These are phyloP conservation scores for Pseudomyrmex pallidus DNA, from an alignment of 1,140 invertebrate species.

Conservation along the genomic window DNA sequence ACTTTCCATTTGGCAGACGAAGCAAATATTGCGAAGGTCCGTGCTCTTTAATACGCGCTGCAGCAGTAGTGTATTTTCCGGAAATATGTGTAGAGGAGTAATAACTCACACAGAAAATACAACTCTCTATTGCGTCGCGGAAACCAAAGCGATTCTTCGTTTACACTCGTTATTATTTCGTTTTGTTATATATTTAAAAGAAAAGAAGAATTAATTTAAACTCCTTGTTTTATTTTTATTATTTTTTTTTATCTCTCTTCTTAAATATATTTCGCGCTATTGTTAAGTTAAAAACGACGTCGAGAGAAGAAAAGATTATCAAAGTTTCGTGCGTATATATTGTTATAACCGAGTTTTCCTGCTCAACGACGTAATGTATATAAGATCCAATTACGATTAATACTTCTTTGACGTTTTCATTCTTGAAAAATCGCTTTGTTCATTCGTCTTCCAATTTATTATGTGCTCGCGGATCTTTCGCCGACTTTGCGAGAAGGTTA, in stretches of 20 bases:
- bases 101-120: neutral
- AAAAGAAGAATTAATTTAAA: no score
- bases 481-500: neutral
- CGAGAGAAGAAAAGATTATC: no score
- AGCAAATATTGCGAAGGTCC: constrained; percentile 34
- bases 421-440: constrained; percentile 43
- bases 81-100: constrained; percentile 3
- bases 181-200: no score
- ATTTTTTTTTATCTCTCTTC: neutral
- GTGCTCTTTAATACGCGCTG: constrained; percentile 1
- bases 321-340: no score
- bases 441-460: constrained; percentile 44
- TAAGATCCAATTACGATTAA: constrained; percentile 21
- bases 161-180: no score
- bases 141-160: no score
- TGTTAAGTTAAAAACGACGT: no score
- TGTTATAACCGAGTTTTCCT: no score
- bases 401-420: constrained; percentile 42
- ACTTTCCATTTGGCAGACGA: constrained; percentile 27
- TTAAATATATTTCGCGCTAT: neutral
- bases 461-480: constrained; percentile 2
- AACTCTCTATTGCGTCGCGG: no score
- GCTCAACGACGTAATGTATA: no score
- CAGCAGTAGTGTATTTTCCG: constrained; percentile 23
- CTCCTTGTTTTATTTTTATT: neutral